Evolutionary conservation across 2,888 invertebrate species (phyloP).

Genomic region (Danaus chrysippus): DNA sequence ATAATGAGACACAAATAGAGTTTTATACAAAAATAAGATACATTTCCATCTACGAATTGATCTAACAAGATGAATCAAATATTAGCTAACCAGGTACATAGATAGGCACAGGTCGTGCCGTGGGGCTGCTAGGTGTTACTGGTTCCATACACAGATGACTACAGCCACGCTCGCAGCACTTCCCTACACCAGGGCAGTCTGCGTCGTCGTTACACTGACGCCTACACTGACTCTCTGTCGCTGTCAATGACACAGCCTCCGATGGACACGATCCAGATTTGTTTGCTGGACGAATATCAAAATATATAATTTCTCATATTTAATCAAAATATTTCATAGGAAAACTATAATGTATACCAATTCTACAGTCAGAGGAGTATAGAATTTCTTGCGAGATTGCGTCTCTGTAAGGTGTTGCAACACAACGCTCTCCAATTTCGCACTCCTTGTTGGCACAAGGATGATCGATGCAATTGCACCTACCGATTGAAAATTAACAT

Average conservation of each 20-base stretch:
- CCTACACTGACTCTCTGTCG: conserved; percentile 72
- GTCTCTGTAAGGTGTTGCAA: conserved; percentile 78
- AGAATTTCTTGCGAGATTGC: conserved; percentile 43
- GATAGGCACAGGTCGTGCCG: conserved; percentile 32
- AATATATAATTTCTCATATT: not conserved
- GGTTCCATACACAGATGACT: conserved; percentile 81
- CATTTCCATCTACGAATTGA: not conserved
- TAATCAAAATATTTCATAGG: not conserved
- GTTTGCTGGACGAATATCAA: conserved; percentile 68
- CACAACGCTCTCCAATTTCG: conserved; percentile 82
- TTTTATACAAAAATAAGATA: too few relatives aligned
- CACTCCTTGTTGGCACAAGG: conserved; percentile 84
- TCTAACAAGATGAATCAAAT: not conserved
- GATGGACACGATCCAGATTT: conserved; percentile 71
- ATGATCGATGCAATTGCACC: conserved; percentile 71
- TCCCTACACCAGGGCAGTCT: conserved; percentile 87
- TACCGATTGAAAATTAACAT: conserved; percentile 35
- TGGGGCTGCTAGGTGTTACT: conserved; percentile 32
- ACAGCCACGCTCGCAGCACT: conserved; percentile 91
- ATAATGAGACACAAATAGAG: too few relatives aligned
- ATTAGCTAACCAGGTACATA: conserved; percentile 43
- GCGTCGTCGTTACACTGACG: conserved; percentile 88
- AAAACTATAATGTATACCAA: conserved; percentile 61
- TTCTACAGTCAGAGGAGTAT: conserved; percentile 82
- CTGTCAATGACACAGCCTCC: conserved; percentile 72